A percentile compares a stretch with the other conserved stretches of the same genome.
Conservation (phyloP, 2,113 vertebrate species). For the Rana temporaria region DNA sequence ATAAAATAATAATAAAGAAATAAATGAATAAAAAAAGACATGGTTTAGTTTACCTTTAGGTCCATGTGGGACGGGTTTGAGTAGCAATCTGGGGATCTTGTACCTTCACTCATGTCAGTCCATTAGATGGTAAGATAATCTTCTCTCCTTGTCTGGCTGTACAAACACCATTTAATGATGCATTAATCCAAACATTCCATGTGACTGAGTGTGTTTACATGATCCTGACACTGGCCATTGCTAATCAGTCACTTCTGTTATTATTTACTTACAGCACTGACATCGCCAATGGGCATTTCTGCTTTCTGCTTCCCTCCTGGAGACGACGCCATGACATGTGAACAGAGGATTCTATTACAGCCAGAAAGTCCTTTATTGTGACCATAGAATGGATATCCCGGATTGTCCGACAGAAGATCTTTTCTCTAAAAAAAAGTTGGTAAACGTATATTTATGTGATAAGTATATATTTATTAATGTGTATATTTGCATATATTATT, state of each 20-base stretch:
- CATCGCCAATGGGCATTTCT: neutral
- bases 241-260: conserved; percentile 10
- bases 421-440: too few species aligned
- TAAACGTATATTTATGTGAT: too few species aligned
- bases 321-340: neutral
- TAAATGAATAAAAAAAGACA: too few species aligned
- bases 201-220: conserved; percentile 21
- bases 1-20: too few species aligned
- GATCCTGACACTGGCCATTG: conserved; percentile 25
- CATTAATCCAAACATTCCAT: conserved; percentile 23
- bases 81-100: conserved; percentile 1
- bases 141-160: conserved; percentile 9
- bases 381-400: too few species aligned
- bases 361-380: too few species aligned
- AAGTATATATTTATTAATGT: too few species aligned
- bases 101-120: conserved; percentile 3
- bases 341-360: neutral
- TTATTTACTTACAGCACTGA: conserved; percentile 17
- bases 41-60: too few species aligned
- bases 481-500: too few species aligned
- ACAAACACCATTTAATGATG: conserved; percentile 42
- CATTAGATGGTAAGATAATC: conserved; percentile 17
- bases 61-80: neutral
- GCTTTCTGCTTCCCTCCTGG: neutral
- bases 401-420: too few species aligned